Evolutionary conservation across 2,113 vertebrate genomes (phyloP).

Genomic region (Asarcornis scutulata): DNA sequence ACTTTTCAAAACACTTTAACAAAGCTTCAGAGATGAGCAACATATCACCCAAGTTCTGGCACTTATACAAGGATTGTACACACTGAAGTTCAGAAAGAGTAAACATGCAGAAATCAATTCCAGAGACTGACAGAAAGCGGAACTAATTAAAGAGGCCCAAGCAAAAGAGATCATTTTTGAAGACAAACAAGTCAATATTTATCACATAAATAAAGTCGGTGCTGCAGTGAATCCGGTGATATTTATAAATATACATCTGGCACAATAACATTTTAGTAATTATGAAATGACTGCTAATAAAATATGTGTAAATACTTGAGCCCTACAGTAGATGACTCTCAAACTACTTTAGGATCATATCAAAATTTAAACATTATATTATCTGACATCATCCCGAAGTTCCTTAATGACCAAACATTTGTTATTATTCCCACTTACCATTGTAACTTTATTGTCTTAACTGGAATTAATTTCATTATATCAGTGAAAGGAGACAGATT

Average conservation of each 20-base stretch:
- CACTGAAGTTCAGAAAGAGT: not conserved
- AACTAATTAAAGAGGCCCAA: conserved; percentile 13
- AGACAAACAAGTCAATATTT: conserved; percentile 1
- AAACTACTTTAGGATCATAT: not conserved
- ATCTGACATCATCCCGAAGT: not conserved
- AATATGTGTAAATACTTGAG: conserved; percentile 19
- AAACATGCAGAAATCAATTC: not conserved
- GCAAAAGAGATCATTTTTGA: not conserved
- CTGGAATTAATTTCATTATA: not conserved
- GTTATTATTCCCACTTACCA: not conserved
- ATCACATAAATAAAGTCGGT: not conserved
- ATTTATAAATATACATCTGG: conserved; percentile 8
- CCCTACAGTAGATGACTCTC: not conserved
- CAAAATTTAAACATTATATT: not conserved
- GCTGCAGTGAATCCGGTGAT: not conserved
- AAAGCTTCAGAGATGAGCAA: conserved; percentile 13
- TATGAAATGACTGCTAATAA: conserved; percentile 20
- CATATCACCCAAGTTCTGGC: not conserved
- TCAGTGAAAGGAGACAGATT: not conserved
- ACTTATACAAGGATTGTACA: not conserved
- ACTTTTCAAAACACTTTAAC: conserved; percentile 30
- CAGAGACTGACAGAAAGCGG: conserved; percentile 27
- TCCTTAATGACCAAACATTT: not conserved
- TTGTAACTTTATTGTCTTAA: not conserved
- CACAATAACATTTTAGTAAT: not conserved